A percentile compares a stretch with the other conserved stretches of the same genome.
phyloP scores from a whole-genome alignment of 2,113 vertebrate species.

The Zosterops hypoxanthus region DNA sequence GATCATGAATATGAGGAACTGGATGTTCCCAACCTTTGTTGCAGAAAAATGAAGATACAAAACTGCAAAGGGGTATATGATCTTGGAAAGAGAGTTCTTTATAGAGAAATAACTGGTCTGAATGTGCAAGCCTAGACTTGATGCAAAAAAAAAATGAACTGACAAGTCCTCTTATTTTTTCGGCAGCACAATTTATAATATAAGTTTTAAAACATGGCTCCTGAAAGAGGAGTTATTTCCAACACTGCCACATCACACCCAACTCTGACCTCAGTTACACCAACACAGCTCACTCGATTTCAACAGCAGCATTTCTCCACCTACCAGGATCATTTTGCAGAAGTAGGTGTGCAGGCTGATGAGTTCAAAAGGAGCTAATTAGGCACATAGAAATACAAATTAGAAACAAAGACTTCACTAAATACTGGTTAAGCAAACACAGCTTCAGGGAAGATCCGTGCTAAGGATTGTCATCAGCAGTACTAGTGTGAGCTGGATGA shows the following conservation, averaged over 20 bases:
- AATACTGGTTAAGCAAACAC: conserved; percentile 23
- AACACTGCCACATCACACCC: neutral
- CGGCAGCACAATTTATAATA: neutral
- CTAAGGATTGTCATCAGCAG: neutral
- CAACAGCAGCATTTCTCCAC: neutral
- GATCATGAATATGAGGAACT: conserved; percentile 7
- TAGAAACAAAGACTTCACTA: conserved; percentile 1
- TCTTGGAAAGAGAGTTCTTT: neutral
- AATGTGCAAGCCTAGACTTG: conserved; percentile 1
- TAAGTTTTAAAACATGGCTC: neutral
- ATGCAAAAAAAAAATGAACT: neutral
- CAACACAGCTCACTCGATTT: neutral
- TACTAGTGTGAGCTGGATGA: neutral
- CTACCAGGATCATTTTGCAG: neutral
- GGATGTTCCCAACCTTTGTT: conserved; percentile 35
- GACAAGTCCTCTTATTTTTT: neutral
- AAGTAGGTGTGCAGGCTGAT: conserved; percentile 12
- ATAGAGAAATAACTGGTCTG: neutral
- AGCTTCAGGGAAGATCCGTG: neutral
- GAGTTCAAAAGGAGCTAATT: conserved; percentile 54
- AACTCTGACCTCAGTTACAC: neutral
- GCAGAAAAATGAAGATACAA: neutral
- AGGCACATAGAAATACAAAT: conserved; percentile 42
- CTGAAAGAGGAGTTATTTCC: neutral
- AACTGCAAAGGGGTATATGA: neutral